Percentiles rank a stretch among this genome's conserved stretches.
Evolutionary conservation across 2,888 invertebrate genomes (phyloP).

Genomic region (Clivina fossor): DNA sequence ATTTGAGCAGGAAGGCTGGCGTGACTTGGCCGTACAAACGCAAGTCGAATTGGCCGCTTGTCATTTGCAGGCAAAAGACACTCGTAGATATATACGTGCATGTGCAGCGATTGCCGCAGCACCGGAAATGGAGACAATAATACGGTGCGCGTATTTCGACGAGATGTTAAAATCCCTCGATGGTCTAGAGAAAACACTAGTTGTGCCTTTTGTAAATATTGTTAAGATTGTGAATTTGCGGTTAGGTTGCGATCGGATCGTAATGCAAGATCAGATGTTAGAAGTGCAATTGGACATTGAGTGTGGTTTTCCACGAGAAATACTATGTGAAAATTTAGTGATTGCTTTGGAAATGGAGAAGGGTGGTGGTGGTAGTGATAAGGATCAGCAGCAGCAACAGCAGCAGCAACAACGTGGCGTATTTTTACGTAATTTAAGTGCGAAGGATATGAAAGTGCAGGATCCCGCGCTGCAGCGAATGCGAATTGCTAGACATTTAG

Average conservation of each 20-base stretch:
- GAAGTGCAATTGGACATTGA: conserved; percentile 59
- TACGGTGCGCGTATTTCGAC: conserved; percentile 67
- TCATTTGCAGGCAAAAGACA: conserved; percentile 78
- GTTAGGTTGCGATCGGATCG: conserved; percentile 47
- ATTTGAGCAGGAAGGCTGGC: conserved; percentile 87
- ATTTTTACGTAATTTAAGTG: conserved; percentile 57
- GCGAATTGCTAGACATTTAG: conserved; percentile 69
- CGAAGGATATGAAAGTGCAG: conserved; percentile 62
- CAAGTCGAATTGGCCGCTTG: conserved; percentile 82
- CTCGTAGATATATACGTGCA: conserved; percentile 61
- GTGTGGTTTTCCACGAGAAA: conserved; percentile 65
- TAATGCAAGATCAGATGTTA: conserved; percentile 62
- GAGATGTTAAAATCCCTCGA: conserved; percentile 69
- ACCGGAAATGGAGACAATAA: conserved; percentile 69
- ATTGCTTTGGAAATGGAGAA: conserved; percentile 56
- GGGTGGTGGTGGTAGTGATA: conserved; percentile 43
- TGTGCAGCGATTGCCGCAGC: conserved; percentile 81
- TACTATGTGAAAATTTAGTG: conserved; percentile 64
- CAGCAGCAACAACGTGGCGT: conserved; percentile 44
- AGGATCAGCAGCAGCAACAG: conserved; percentile 35
- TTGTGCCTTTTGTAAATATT: conserved; percentile 54
- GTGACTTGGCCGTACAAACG: conserved; percentile 77
- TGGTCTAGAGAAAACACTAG: conserved; percentile 46
- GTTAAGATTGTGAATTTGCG: conserved; percentile 53
- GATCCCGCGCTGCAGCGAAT: conserved; percentile 63